Base-by-base conservation (phyloP, 2,797 vertebrate genomes). In the Strix occidentalis region DNA sequence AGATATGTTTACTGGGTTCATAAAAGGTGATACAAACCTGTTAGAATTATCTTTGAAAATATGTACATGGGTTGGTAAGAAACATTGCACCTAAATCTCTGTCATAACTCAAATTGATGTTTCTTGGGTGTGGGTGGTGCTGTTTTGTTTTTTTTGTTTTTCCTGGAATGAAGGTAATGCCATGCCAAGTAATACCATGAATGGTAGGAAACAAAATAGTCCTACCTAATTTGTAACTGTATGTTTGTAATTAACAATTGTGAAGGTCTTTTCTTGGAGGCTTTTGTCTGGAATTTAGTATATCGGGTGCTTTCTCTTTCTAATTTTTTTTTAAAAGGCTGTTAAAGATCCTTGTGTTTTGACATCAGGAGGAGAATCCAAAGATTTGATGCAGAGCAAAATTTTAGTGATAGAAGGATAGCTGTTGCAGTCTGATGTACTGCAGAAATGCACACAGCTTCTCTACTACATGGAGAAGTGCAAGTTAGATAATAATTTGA, bases 61-160 rank as follows among this genome's bases (percentile, higher is more conserved):
- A 21, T 39, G 3, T n/a, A 11, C 2, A 0, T 35, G n/a, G 10
- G 4, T 45, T 64, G 46, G 26, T 74, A 51, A 61, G 60, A 89
- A 46, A 23, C 3, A 24, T 11, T 64, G 29, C 9, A 15, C 0
- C 0, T 64, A 33, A 86, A 43, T 68, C 0, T 50, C 20, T 66
- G 45, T 50, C 6, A 5, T 90, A 37, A 26, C 13, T 90, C 31
- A 56, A 21, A 19, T 1, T 61, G 37, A 16, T 61, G 23, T 24
- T 91, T 65, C 25, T 31, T 65, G 61, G 20, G 6, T 17, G 28
- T 37, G 31, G 8, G 21, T 45, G 8, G 21, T 45, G 19, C 12
- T 26, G 0, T 10, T 65, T 15, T 29, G 3, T 23, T 35, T 20
- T 14, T 13, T 3, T 58, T 13, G 7, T 15, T 10, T 35, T 7